Conservation (phyloP, 2,113 vertebrate genomes). For the Hystrix cristata region DNA sequence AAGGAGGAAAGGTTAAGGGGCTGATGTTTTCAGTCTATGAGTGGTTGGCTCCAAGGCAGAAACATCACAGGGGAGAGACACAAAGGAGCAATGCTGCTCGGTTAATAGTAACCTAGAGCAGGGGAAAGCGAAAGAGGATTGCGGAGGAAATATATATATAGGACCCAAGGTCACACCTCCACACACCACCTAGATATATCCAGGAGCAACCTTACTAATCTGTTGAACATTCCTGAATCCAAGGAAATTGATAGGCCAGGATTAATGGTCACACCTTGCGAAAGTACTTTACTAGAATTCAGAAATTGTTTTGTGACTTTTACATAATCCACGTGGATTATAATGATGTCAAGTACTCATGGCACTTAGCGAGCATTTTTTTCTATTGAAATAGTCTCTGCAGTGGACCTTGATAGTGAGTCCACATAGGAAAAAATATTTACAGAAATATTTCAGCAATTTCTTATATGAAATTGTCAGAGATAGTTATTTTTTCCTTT, state of each 20-base stretch:
- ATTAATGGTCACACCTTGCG: neutral
- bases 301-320: conserved; percentile 4
- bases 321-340: neutral
- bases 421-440: conserved; percentile 1
- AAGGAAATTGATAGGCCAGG: neutral
- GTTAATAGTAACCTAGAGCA: neutral
- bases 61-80: neutral
- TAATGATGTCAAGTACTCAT: neutral
- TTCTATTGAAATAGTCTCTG: neutral
- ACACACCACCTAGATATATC: neutral
- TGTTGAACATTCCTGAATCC: neutral
- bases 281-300: neutral
- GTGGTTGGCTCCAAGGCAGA: neutral
- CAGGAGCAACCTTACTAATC: no score
- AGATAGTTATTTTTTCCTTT: neutral
- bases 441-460: neutral
- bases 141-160: neutral
- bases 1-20: neutral
- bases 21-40: neutral
- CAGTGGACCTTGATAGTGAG: neutral
- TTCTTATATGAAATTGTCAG: neutral
- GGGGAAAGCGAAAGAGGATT: neutral
- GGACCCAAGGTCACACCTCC: no score
- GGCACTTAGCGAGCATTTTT: neutral
- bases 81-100: neutral